Base-by-base conservation (phyloP, 2,113 vertebrate genomes). In the Apeltes quadracus region DNA sequence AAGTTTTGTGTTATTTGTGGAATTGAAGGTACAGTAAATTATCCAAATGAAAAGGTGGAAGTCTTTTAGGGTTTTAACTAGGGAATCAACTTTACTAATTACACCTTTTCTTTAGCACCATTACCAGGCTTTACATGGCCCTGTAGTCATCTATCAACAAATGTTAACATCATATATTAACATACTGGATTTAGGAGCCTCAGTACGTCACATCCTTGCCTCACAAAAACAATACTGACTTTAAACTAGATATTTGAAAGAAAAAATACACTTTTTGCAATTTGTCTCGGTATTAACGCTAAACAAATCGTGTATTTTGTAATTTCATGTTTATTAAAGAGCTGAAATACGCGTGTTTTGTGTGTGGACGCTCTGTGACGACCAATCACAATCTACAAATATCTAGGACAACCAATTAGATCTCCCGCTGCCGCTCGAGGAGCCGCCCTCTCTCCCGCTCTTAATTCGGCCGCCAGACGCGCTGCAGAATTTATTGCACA, bases 361-460 rank as follows among this genome's bases (percentile, higher is more conserved):
- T 46, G 18, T n/a, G 3, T 9, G 44, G n/a, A 48, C 18, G 7
- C 50, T 61, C 53, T 50, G 9, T 10, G 5, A 15, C 15, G 77
- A 61, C 90, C 86, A 91, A 92, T 91, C 77, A 73, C 46, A 55
- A 56, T 36, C 20, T 27, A 54, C 36, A 5, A 51, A 4, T 23
- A 18, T 25, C 36, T 11, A 3, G 38, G 27, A 0, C 44, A 27
- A 59, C 92, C 91, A 93, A 92, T 92, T 78, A 89, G 79, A 29
- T 64, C 27, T 14, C 18, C 25, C 11, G 1, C 57, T 46, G 53
- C 22, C 3, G 15, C 2, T 15, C 0, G 3, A 29, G 50, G 23
- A 55, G 71, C 82, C 46, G 66, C 88, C 86, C 5, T 54, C 63
- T 22, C n/a, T 22, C 5, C n/a, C 22, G 44, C 75, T 89, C 82